Base-by-base conservation (phyloP, 1,140 invertebrate species). In the Dinothrombium tinctorium region DNA sequence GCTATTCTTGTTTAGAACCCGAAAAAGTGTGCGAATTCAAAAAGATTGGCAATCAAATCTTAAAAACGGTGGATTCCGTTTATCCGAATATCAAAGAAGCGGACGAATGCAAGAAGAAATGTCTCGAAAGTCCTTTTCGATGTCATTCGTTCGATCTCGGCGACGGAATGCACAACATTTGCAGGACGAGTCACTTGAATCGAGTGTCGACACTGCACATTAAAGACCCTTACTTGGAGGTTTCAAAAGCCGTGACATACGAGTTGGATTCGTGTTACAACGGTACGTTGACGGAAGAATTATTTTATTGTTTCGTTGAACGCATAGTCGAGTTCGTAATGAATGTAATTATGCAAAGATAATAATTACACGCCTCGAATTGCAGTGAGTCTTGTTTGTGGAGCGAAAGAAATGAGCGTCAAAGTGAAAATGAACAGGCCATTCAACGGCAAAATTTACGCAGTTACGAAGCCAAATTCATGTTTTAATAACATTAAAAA, bases 101-200 rank as follows among this genome's bases (percentile, higher is more conserved):
- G 36, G 78, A 82, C 42, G 81, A 84, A 59, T 67, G 65, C 48
- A 69, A 79, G 33, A 77, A 84, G 47, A 65, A 84, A 24, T 89
- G 83, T 54, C 63, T 87, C 20, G 80, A 75, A 51, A 80, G 80
- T 6, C 75, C 78, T 9, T 69, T 68, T 58, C 65, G 74, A 53
- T 90, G 83, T 57, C 80, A 86, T 54, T 84, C 81, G 0, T 90
- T 82, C 56, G 83, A 89, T 59, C 86, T 80, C 54, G 80, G 80
- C 12, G 82, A 86, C 51, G 84, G 81, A 20, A 78, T 79, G 21
- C 79, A 86, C 50, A 74, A 78, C 64, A 80, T 89, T 4, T 89
- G 84, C 60, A 69, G 84, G 43, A 66, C 89, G 8, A 83, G 77
- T 50, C 83, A 89, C 64, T 81, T 89, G 54, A 76, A 79, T 17